These are phyloP conservation scores for Sebastes steindachneri DNA, from an alignment of 2,797 vertebrate species.

Conservation along the genomic window DNA sequence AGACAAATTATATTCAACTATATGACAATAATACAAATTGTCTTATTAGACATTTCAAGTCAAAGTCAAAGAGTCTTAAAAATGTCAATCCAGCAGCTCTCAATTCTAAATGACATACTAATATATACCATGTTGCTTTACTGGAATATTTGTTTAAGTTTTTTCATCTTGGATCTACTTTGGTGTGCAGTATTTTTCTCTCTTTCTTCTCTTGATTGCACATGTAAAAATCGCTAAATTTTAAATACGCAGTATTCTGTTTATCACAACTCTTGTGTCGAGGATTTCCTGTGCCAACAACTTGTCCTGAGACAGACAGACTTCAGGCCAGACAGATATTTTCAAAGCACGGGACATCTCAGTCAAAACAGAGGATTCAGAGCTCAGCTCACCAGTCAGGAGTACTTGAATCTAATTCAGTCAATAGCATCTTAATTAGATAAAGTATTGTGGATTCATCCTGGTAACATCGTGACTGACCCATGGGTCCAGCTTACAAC, in stretches of 20 bases:
- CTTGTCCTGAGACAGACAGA: neutral
- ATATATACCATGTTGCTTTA: neutral
- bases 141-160: neutral
- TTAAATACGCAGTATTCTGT: neutral
- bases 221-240: neutral
- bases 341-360: slow-evolving; percentile 6
- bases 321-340: neutral
- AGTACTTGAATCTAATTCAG: slow-evolving; percentile 14
- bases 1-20: neutral
- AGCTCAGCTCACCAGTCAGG: neutral
- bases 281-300: neutral
- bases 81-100: neutral
- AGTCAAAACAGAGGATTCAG: neutral
- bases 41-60: neutral
- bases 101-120: neutral
- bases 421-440: slow-evolving; percentile 27
- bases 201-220: neutral
- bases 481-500: neutral
- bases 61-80: neutral
- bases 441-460: slow-evolving; percentile 10
- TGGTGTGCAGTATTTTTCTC: neutral
- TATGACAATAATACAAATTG: neutral
- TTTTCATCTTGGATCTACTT: neutral
- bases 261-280: neutral
- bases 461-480: neutral